These are phyloP conservation scores for Micromesistius poutassou DNA, from an alignment of 2,797 vertebrate genomes.

Conservation along the genomic window DNA sequence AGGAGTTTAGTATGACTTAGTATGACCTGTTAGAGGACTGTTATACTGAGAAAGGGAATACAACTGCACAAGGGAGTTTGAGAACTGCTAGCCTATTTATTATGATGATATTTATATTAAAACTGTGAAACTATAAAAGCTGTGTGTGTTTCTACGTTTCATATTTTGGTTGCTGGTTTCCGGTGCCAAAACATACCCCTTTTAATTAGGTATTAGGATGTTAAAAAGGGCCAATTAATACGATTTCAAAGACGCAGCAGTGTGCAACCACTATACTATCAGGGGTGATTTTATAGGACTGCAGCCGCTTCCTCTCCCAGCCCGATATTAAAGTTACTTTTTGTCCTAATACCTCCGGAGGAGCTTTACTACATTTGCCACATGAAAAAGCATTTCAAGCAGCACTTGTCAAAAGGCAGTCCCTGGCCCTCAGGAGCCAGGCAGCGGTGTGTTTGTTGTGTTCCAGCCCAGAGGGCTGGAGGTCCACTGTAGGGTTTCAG, in stretches of 20 bases:
- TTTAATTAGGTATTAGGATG: no score
- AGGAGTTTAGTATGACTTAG: not conserved
- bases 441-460: not conserved
- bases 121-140: not conserved
- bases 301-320: not conserved
- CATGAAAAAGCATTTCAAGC: not conserved
- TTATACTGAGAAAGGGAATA: not conserved
- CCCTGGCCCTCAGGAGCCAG: not conserved
- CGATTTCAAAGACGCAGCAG: not conserved
- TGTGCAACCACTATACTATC: not conserved
- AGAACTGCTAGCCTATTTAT: not conserved
- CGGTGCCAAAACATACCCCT: no score
- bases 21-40: not conserved
- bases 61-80: not conserved
- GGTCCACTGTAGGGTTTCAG: not conserved
- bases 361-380: slow-evolving; percentile 2
- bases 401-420: not conserved
- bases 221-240: no score
- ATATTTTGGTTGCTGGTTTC: no score
- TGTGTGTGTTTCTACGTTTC: no score
- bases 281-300: not conserved
- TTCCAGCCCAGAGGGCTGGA: not conserved
- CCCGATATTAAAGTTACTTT: not conserved
- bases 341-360: not conserved
- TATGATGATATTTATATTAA: not conserved